Percentiles rank a stretch among this genome's conserved stretches.
Evolutionary conservation across 2,797 vertebrate species (phyloP).

Genomic region (Sparidentex hasta): DNA sequence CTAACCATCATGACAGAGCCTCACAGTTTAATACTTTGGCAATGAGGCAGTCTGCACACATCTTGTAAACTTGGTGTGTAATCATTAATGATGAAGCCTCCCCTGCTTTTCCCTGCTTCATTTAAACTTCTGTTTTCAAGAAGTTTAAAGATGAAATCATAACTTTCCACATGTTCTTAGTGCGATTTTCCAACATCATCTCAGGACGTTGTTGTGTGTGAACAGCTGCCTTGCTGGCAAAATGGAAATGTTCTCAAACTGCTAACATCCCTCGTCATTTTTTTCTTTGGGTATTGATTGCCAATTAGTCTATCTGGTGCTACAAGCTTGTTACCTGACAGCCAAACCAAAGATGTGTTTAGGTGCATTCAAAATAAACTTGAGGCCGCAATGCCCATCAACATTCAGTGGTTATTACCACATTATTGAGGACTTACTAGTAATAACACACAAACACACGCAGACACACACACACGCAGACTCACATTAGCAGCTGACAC

Average conservation of each 20-base stretch:
- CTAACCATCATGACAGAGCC: constrained; percentile 15
- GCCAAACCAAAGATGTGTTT: too few relatives aligned
- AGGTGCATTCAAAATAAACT: too few relatives aligned
- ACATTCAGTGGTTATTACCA: too few relatives aligned
- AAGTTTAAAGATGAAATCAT: constrained; percentile 24
- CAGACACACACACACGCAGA: too few relatives aligned
- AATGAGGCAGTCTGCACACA: constrained; percentile 12
- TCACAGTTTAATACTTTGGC: constrained; percentile 22
- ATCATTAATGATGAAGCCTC: constrained; percentile 19
- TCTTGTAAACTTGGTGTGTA: constrained; percentile 30
- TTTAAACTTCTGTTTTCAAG: neutral
- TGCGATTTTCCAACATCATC: neutral
- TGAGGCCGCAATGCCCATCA: too few relatives aligned
- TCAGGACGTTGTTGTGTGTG: neutral
- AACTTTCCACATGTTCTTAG: constrained; percentile 11
- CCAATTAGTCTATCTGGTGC: too few relatives aligned
- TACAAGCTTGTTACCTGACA: too few relatives aligned
- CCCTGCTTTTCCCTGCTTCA: neutral
- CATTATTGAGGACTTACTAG: too few relatives aligned
- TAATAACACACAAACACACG: too few relatives aligned
- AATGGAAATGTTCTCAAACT: neutral
- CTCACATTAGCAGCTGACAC: too few relatives aligned
- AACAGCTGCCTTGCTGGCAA: neutral
- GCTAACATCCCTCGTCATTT: neutral
- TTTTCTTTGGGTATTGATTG: neutral